These are phyloP conservation scores for Sapajus apella DNA, from an alignment of 2,113 vertebrate genomes.

Conservation along the genomic window DNA sequence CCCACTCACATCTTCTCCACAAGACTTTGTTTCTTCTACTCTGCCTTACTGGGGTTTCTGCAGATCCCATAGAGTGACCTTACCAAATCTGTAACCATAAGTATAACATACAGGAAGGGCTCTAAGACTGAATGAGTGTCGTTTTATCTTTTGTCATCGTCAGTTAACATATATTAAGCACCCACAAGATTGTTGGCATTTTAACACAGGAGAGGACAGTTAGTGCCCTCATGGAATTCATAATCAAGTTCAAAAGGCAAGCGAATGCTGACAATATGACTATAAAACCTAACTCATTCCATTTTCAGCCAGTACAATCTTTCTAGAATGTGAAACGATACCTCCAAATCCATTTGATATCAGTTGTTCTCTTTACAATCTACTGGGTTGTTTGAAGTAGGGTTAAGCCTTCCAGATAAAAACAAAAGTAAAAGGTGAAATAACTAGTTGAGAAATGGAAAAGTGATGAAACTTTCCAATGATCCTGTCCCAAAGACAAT, in stretches of 20 bases:
- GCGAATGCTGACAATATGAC: not conserved
- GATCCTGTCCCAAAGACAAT: not conserved
- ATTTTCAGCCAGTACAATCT: constrained; percentile 25
- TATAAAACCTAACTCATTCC: not conserved
- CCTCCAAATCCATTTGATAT: not conserved
- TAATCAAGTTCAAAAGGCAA: constrained; percentile 1
- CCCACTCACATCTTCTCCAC: not conserved
- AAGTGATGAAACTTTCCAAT: not conserved
- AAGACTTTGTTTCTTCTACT: not conserved
- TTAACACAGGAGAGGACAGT: constrained; percentile 20
- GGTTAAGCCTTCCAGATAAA: constrained; percentile 1
- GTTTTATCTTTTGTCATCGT: constrained; percentile 16
- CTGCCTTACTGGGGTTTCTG: not conserved
- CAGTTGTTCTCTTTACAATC: not conserved
- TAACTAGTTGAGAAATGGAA: constrained; percentile 2
- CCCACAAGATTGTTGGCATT: not conserved
- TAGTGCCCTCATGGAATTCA: constrained; percentile 14
- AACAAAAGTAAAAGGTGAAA: constrained; percentile 33
- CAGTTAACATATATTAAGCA: constrained; percentile 16
- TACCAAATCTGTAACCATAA: not conserved
- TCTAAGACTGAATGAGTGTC: not conserved
- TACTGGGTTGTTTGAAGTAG: constrained; percentile 2
- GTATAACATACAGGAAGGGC: not conserved
- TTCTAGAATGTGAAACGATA: constrained; percentile 20
- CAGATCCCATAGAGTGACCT: not conserved